A percentile compares a stretch with the other conserved stretches of the same genome.
These are phyloP conservation scores for Threskiornis aethiopicus DNA, from an alignment of 2,797 vertebrate genomes.

Conservation along the genomic window DNA sequence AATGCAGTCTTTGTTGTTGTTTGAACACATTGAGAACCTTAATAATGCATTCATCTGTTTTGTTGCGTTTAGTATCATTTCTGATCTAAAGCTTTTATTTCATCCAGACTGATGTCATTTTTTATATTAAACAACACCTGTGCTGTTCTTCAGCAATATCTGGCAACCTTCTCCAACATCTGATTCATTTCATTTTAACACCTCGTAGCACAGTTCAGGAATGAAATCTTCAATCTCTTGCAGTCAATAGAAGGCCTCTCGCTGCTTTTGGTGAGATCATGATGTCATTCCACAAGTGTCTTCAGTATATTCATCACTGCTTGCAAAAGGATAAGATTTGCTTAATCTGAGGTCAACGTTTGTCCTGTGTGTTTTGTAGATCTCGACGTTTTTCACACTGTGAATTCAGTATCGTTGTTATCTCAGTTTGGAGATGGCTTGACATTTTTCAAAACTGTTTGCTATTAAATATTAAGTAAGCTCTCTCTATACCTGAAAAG, in stretches of 20 bases:
- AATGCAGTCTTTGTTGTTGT: neutral
- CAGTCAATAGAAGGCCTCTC: neutral
- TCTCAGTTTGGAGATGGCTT: neutral
- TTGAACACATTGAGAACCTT: neutral
- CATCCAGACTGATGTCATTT: neutral
- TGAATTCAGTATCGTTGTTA: neutral
- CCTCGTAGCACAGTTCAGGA: neutral
- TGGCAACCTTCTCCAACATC: neutral
- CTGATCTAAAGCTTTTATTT: neutral
- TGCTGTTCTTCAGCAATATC: neutral
- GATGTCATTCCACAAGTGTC: neutral
- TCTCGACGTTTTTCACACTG: neutral
- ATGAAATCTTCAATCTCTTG: neutral
- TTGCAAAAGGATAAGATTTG: neutral
- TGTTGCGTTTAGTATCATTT: neutral
- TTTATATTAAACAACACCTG: neutral
- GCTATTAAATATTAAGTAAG: neutral
- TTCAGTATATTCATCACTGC: neutral
- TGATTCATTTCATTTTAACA: constrained; percentile 8
- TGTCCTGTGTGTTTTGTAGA: neutral
- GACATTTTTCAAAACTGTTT: neutral
- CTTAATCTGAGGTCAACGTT: neutral
- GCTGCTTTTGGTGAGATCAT: neutral
- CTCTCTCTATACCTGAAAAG: neutral
- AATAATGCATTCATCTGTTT: neutral